Conservation (phyloP, 2,797 vertebrate species). For the Ciconia nigra region DNA sequence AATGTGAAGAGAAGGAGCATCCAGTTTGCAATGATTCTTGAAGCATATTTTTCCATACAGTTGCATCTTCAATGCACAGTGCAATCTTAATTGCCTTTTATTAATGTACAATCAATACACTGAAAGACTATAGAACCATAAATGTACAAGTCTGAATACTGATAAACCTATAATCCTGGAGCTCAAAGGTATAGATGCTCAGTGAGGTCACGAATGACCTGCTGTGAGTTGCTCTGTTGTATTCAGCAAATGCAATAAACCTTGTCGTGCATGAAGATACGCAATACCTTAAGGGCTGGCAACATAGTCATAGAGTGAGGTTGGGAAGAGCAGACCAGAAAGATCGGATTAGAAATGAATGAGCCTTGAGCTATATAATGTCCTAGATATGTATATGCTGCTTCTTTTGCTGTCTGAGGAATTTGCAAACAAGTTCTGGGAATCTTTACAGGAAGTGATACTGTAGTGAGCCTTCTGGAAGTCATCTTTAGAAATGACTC, state of each 20-base stretch:
- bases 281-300: neutral
- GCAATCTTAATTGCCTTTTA: neutral
- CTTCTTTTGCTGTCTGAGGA: neutral
- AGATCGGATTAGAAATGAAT: neutral
- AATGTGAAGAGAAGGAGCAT: neutral
- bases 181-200: neutral
- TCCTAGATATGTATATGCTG: neutral
- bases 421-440: neutral
- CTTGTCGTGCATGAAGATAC: neutral
- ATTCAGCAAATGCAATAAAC: neutral
- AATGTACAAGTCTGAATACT: neutral
- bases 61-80: neutral
- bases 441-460: neutral
- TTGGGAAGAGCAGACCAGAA: neutral
- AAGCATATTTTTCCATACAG: neutral
- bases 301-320: neutral
- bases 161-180: neutral
- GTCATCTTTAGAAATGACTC: neutral
- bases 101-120: neutral
- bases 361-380: neutral
- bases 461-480: neutral
- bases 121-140: neutral
- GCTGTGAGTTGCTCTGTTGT: neutral
- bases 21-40: neutral
- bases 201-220: neutral